Evolutionary conservation across 1,140 invertebrate species (phyloP).

Genomic region (Drosophila murphyi): DNA sequence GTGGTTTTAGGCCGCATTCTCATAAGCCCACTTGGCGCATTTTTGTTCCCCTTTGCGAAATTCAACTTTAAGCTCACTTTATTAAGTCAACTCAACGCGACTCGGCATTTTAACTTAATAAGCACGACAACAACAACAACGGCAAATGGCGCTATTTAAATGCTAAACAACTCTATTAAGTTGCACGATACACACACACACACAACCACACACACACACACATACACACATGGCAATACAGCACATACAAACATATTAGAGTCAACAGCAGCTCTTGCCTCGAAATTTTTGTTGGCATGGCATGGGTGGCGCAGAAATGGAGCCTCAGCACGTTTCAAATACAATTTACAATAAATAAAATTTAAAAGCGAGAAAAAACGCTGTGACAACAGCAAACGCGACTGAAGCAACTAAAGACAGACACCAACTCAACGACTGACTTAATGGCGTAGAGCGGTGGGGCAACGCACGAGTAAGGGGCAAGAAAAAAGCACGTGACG

Average conservation of each 20-base stretch:
- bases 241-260: slow-evolving; percentile 36
- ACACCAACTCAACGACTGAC: slow-evolving; percentile 38
- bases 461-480: neutral
- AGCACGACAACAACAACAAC: slow-evolving; percentile 56
- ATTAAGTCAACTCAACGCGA: slow-evolving; percentile 67
- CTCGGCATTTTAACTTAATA: slow-evolving; percentile 74
- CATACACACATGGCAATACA: slow-evolving; percentile 24
- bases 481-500: slow-evolving; percentile 62
- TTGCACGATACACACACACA: slow-evolving; percentile 71
- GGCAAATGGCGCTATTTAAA: slow-evolving; percentile 78
- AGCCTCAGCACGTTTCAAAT: slow-evolving; percentile 82
- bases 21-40: slow-evolving; percentile 56
- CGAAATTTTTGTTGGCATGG: slow-evolving; percentile 5
- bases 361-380: slow-evolving; percentile 77
- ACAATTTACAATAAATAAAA: slow-evolving; percentile 83
- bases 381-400: slow-evolving; percentile 62
- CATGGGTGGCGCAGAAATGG: slow-evolving; percentile 48
- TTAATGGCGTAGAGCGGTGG: slow-evolving; percentile 52
- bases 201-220: slow-evolving; percentile 41
- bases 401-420: slow-evolving; percentile 14
- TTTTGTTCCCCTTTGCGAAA: slow-evolving; percentile 38
- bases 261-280: slow-evolving; percentile 23
- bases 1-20: slow-evolving; percentile 57
- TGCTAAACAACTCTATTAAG: slow-evolving; percentile 82
- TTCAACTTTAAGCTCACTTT: slow-evolving; percentile 66